phyloP scores from a whole-genome alignment of 2,888 invertebrate genomes.

The Lycia hirtaria region DNA sequence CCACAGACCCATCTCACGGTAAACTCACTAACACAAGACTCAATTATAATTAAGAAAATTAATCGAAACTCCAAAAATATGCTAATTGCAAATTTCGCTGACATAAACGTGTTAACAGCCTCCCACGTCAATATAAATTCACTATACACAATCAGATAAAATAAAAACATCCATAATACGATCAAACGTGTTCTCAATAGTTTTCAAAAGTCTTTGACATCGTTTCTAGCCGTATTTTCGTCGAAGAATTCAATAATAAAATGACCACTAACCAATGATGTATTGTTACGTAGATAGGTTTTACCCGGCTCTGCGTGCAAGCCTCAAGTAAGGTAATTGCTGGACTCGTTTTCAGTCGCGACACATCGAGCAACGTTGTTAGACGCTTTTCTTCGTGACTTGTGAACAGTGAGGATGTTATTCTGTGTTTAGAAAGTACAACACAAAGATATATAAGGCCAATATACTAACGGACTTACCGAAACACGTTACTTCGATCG shows the following conservation, averaged over 20 bases:
- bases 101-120: slow-evolving; percentile 27
- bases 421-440: too few species aligned
- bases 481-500: too few species aligned
- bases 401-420: too few species aligned
- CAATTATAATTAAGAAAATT: slow-evolving; percentile 14
- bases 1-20: slow-evolving; percentile 1
- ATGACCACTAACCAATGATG: too few species aligned
- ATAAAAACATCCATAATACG: slow-evolving; percentile 36
- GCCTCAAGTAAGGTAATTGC: too few species aligned
- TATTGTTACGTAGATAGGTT: too few species aligned
- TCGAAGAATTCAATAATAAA: slow-evolving; percentile 55
- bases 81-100: slow-evolving; percentile 25
- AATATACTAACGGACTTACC: too few species aligned
- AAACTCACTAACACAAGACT: slow-evolving; percentile 10
- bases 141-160: slow-evolving; percentile 35
- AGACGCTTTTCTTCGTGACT: too few species aligned
- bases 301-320: too few species aligned
- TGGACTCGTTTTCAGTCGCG: too few species aligned
- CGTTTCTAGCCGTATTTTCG: slow-evolving; percentile 34
- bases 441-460: too few species aligned
- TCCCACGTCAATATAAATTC: slow-evolving; percentile 29
- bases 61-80: slow-evolving; percentile 20
- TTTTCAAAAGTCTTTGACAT: slow-evolving; percentile 34
- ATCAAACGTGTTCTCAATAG: slow-evolving; percentile 35
- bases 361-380: too few species aligned